phyloP scores from a whole-genome alignment of 2,797 vertebrate species.

The Urocyon cinereoargenteus region DNA sequence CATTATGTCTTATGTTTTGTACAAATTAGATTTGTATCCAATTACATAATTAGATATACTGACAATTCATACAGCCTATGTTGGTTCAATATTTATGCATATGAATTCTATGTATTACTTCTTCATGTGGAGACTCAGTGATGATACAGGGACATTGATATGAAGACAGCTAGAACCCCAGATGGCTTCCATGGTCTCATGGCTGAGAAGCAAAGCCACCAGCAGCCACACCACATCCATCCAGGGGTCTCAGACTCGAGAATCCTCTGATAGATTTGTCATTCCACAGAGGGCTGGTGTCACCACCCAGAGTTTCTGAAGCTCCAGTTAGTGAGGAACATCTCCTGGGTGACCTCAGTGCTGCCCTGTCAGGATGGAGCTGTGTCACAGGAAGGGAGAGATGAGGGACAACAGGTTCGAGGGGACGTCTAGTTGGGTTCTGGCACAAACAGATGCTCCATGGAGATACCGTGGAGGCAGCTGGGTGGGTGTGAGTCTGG shows the following conservation, averaged over 20 bases:
- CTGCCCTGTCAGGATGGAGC: neutral
- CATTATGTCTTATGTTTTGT: neutral
- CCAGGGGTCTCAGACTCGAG: neutral
- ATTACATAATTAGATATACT: neutral
- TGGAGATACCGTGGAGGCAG: neutral
- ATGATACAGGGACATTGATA: too few relatives aligned
- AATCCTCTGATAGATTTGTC: neutral
- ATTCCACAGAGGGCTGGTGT: neutral
- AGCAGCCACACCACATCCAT: neutral
- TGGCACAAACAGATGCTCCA: neutral
- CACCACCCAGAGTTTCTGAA: neutral
- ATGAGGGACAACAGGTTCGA: neutral
- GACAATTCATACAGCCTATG: neutral
- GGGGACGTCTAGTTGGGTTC: neutral
- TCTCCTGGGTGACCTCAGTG: neutral
- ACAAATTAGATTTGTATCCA: too few relatives aligned
- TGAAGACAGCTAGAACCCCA: too few relatives aligned
- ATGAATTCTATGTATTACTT: neutral
- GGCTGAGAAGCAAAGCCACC: neutral
- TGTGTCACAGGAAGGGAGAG: neutral
- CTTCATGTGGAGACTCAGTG: neutral
- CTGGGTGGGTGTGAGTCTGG: neutral
- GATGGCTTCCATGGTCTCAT: neutral
- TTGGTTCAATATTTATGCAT: neutral
- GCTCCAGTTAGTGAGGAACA: neutral